A percentile compares a stretch with the other conserved stretches of the same genome.
Evolutionary conservation across 2,797 vertebrate genomes (phyloP).

Genomic region (Acanthurus tractus): DNA sequence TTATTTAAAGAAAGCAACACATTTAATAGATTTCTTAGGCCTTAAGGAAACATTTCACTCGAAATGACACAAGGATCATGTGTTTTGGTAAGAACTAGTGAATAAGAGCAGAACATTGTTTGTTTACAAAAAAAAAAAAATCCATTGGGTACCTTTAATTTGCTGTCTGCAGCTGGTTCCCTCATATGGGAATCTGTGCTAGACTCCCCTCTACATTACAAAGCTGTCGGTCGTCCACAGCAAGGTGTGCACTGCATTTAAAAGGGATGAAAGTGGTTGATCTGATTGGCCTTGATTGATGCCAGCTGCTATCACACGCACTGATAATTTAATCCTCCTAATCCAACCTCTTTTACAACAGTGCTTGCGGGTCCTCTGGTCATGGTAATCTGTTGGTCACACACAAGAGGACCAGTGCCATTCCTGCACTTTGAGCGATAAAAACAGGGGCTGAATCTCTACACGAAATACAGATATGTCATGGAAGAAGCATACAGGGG

Average conservation of each 20-base stretch:
- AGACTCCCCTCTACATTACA: constrained; percentile 37
- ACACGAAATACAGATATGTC: background rate
- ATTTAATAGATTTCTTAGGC: background rate
- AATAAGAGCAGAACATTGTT: constrained; percentile 8
- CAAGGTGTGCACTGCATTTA: constrained; percentile 47
- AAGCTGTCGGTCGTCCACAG: constrained; percentile 32
- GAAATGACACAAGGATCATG: too few relatives aligned
- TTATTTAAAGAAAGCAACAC: background rate
- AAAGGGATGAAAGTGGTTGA: constrained; percentile 52
- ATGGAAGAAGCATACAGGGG: background rate
- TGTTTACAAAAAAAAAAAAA: background rate
- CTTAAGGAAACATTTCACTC: background rate
- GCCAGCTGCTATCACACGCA: constrained; percentile 61
- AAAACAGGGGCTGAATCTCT: constrained; percentile 6
- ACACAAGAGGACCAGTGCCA: constrained; percentile 40
- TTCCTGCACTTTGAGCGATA: constrained; percentile 50
- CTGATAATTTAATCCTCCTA: constrained; percentile 67
- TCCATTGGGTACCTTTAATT: constrained; percentile 39
- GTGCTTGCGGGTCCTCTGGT: constrained; percentile 68
- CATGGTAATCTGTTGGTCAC: constrained; percentile 52
- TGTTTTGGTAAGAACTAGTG: background rate
- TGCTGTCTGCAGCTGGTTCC: constrained; percentile 25
- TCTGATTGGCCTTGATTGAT: constrained; percentile 64
- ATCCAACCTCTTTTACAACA: constrained; percentile 62
- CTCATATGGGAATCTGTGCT: constrained; percentile 16